Conservation (phyloP, 2,797 vertebrate genomes). For the Ctenopoma kingsleyae region DNA sequence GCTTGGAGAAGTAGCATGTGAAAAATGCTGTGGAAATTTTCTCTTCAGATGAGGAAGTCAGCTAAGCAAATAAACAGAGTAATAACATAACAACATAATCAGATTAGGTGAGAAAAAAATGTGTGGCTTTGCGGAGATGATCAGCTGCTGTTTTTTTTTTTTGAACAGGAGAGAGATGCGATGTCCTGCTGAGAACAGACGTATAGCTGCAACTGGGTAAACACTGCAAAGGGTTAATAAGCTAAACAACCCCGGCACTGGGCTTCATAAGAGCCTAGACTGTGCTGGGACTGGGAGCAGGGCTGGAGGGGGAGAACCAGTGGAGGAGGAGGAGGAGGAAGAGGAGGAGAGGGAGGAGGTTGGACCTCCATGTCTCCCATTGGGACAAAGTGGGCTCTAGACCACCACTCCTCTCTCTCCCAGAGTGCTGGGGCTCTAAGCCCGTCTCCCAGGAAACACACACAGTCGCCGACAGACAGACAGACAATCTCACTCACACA, state of each 20-base stretch:
- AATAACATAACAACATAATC: conserved; percentile 67
- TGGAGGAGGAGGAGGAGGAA: conserved; percentile 2
- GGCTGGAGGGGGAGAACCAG: conserved; percentile 1
- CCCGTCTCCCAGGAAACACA: conserved; percentile 81
- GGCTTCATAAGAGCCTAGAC: conserved; percentile 48
- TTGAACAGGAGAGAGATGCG: conserved; percentile 43
- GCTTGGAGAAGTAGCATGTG: conserved; percentile 41
- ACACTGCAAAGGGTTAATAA: conserved; percentile 66
- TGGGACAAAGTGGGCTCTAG: conserved; percentile 48
- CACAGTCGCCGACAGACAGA: conserved; percentile 72
- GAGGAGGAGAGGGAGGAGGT: neutral
- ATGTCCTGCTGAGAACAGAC: conserved; percentile 55
- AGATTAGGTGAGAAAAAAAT: conserved; percentile 44
- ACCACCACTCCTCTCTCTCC: conserved; percentile 59
- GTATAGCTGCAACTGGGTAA: conserved; percentile 51
- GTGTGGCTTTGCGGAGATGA: conserved; percentile 29
- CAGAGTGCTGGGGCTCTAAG: conserved; percentile 79
- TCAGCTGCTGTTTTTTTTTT: conserved; percentile 38
- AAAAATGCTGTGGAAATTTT: conserved; percentile 52
- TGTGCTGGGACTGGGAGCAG: conserved; percentile 24
- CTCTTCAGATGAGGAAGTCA: conserved; percentile 46
- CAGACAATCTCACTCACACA: conserved; percentile 19
- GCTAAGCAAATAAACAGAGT: conserved; percentile 58
- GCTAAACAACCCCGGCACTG: conserved; percentile 44
- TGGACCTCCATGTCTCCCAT: conserved; percentile 42